These are phyloP conservation scores for Drosophila funebris DNA, from an alignment of 1,140 invertebrate genomes.

Conservation along the genomic window DNA sequence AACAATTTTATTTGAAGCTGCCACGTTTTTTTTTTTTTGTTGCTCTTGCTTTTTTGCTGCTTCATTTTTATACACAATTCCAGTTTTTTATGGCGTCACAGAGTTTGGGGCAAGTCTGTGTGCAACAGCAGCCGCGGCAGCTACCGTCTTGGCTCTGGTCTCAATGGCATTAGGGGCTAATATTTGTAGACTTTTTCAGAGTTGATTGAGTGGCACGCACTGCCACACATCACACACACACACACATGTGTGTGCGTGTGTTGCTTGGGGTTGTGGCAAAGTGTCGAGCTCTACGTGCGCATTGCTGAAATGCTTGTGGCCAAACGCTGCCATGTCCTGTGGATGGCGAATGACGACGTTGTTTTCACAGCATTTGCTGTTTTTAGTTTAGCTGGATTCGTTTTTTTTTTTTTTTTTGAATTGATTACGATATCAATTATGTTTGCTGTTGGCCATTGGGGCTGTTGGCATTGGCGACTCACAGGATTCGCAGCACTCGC, in stretches of 20 bases:
- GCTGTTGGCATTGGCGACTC: slow-evolving; percentile 28
- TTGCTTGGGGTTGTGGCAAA: slow-evolving; percentile 5
- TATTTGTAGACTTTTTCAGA: slow-evolving; percentile 83
- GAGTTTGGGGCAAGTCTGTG: slow-evolving; percentile 31
- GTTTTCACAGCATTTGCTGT: slow-evolving; percentile 76
- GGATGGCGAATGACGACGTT: slow-evolving; percentile 26
- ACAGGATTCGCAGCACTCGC: not conserved
- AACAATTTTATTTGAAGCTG: slow-evolving; percentile 83
- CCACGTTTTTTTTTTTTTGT: slow-evolving; percentile 58
- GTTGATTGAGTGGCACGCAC: slow-evolving; percentile 82
- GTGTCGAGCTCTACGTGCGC: slow-evolving; percentile 43
- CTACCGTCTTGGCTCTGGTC: slow-evolving; percentile 63
- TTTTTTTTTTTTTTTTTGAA: no score
- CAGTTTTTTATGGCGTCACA: slow-evolving; percentile 67
- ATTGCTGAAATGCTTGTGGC: slow-evolving; percentile 65
- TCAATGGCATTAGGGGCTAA: slow-evolving; percentile 83
- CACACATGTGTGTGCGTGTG: slow-evolving; percentile 17
- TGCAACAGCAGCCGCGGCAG: slow-evolving; percentile 14
- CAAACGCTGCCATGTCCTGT: slow-evolving; percentile 36
- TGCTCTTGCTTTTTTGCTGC: slow-evolving; percentile 44
- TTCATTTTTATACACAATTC: slow-evolving; percentile 81
- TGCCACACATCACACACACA: slow-evolving; percentile 56
- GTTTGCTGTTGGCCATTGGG: slow-evolving; percentile 75
- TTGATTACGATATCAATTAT: slow-evolving; percentile 83
- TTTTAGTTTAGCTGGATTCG: slow-evolving; percentile 78